These are phyloP conservation scores for Semibalanus balanoides DNA, from an alignment of 1,140 invertebrate genomes.

Conservation along the genomic window DNA sequence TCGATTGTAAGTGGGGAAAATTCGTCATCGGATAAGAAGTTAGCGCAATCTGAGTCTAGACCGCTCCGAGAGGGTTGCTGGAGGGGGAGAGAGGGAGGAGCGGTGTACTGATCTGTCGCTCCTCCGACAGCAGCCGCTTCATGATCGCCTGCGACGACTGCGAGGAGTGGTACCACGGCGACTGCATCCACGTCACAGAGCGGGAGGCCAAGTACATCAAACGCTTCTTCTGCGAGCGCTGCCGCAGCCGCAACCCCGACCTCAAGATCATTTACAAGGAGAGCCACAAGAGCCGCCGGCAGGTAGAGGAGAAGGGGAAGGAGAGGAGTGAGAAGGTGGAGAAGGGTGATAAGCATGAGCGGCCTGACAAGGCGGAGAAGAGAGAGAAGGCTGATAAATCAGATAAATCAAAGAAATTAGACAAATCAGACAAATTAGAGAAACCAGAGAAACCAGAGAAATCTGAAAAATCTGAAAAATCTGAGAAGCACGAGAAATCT, in stretches of 20 bases:
- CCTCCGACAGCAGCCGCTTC: constrained; percentile 79
- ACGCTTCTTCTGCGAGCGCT: constrained; percentile 66
- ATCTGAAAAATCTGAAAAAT: too few species aligned
- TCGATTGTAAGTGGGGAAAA: too few species aligned
- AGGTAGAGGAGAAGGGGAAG: neutral
- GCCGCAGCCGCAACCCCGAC: neutral
- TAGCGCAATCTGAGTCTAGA: too few species aligned
- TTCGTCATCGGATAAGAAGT: too few species aligned
- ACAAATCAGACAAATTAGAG: too few species aligned
- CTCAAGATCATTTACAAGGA: neutral
- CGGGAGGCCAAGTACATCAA: constrained; percentile 84
- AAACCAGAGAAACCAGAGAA: too few species aligned
- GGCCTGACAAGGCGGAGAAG: neutral
- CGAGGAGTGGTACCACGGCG: constrained; percentile 97
- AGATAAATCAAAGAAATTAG: too few species aligned
- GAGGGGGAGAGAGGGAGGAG: constrained; percentile 40
- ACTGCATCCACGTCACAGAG: constrained; percentile 89
- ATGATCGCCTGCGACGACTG: constrained; percentile 98
- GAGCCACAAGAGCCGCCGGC: neutral
- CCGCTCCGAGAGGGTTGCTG: too few species aligned
- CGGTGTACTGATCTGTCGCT: constrained; percentile 90
- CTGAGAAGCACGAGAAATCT: too few species aligned
- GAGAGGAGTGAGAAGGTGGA: neutral
- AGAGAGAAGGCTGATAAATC: too few species aligned
- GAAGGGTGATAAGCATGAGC: neutral